Percentiles rank a stretch among this genome's conserved stretches.
Evolutionary conservation across 2,888 invertebrate genomes (phyloP).

Genomic region (Nasonovia ribisnigri): DNA sequence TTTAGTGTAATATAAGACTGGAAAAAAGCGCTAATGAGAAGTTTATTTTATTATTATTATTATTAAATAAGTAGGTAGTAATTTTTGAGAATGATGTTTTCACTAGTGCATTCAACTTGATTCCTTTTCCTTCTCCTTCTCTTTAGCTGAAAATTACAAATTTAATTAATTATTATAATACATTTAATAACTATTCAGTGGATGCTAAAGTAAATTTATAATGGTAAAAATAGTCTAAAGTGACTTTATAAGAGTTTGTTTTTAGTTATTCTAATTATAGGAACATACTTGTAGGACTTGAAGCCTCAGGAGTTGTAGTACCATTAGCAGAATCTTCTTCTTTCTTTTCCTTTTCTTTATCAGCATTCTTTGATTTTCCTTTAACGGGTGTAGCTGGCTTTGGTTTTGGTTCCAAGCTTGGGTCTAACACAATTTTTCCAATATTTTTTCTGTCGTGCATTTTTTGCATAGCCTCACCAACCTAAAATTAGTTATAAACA

Average conservation of each 20-base stretch:
- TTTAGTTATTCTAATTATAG: neutral
- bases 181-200: neutral
- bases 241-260: neutral
- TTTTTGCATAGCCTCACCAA: slow-evolving; percentile 91
- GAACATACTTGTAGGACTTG: slow-evolving; percentile 60
- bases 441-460: slow-evolving; percentile 93
- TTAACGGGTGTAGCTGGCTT: slow-evolving; percentile 85
- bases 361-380: slow-evolving; percentile 77
- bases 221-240: neutral
- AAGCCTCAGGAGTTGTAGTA: slow-evolving; percentile 68
- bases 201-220: neutral
- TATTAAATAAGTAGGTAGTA: slow-evolving; percentile 63
- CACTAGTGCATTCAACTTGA: slow-evolving; percentile 54
- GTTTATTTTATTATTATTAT: slow-evolving; percentile 49
- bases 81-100: slow-evolving; percentile 36
- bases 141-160: slow-evolving; percentile 57
- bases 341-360: slow-evolving; percentile 71
- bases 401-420: slow-evolving; percentile 83
- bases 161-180: neutral
- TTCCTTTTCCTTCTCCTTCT: slow-evolving; percentile 60
- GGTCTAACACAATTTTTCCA: slow-evolving; percentile 88
- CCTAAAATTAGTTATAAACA: slow-evolving; percentile 71
- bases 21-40: slow-evolving; percentile 57
- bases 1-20: slow-evolving; percentile 48
- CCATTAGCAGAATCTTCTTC: slow-evolving; percentile 73